Conservation (phyloP, 1,140 invertebrate genomes). For the Pachypsylla venusta region DNA sequence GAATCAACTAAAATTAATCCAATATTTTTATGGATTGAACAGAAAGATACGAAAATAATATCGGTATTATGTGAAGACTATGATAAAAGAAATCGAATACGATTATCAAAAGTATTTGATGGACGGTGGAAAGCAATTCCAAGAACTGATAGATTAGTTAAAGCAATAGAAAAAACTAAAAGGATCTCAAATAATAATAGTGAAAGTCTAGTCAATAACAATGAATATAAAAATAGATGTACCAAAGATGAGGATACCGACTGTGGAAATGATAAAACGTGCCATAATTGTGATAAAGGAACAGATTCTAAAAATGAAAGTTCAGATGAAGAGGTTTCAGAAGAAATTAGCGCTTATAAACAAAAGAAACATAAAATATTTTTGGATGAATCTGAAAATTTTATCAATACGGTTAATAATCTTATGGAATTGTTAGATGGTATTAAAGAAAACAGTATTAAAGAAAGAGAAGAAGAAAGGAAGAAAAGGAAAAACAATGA, state of each 20-base stretch:
- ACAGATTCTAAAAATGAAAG: too few species aligned
- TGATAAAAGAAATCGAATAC: constrained; percentile 63
- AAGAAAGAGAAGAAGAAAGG: constrained; percentile 18
- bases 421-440: constrained; percentile 2
- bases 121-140: constrained; percentile 63
- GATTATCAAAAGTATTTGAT: constrained; percentile 55
- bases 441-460: constrained; percentile 7
- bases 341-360: background rate
- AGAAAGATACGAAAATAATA: constrained; percentile 56
- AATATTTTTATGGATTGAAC: constrained; percentile 65
- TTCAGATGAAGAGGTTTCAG: background rate
- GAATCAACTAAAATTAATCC: constrained; percentile 44
- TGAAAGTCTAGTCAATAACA: constrained; percentile 10
- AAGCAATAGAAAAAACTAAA: constrained; percentile 30
- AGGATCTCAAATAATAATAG: background rate
- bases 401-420: background rate
- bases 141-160: constrained; percentile 46
- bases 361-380: constrained; percentile 3
- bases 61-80: constrained; percentile 72
- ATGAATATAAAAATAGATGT: constrained; percentile 5
- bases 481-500: constrained; percentile 21
- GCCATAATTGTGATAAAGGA: background rate
- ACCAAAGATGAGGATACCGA: constrained; percentile 5
- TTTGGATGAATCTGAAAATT: background rate
- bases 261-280: background rate